Base-by-base conservation (phyloP, 2,888 invertebrate genomes). In the Dasysyrphus tricinctus region DNA sequence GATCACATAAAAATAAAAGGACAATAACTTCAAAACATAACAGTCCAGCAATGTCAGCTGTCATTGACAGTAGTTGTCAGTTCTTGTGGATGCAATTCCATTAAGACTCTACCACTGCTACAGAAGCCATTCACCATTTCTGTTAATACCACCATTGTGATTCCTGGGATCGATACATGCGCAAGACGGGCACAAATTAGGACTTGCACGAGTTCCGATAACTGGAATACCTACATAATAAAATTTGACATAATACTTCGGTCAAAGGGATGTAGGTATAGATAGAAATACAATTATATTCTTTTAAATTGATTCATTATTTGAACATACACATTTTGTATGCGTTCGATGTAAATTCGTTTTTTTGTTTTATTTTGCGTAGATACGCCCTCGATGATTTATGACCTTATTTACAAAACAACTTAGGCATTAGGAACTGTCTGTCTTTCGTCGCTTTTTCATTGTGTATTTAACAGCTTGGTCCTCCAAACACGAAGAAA, bases 31-130 rank as follows among this genome's bases (percentile, higher is more conserved):
- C 70, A 70, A 65, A 80, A 75, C 57, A 65, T 42, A 80, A 65
- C 49, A 63, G 44, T 73, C 24, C 74, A 78, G 78, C 80, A 70
- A 77, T 86, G 86, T 88, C 88, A 88, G 88, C 88, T 88, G 88
- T 84, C 80, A 81, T 24, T 82, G 82, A 88, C 88, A 54, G 24
- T 14, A 73, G 72, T 82, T 81, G 42, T 69, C 67, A 57, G 24
- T 54, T 59, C 14, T 65, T 69, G 56, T 54, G 65, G 37, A 76
- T 78, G 73, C 57, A 54, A 34, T 44, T 75, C 72, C 16, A 59
- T 19, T 12, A 51, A 54, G 72, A 39, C 47, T 72, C 57, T 37
- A 72, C 34, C 54, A 80, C 51, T 44, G 63, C 11, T 65, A 57
- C 57, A 79, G 19, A 37, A 34, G 37, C 56, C 44, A 69, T 34